phyloP scores from a whole-genome alignment of 2,888 invertebrate species.

The Mesoligia furuncula region DNA sequence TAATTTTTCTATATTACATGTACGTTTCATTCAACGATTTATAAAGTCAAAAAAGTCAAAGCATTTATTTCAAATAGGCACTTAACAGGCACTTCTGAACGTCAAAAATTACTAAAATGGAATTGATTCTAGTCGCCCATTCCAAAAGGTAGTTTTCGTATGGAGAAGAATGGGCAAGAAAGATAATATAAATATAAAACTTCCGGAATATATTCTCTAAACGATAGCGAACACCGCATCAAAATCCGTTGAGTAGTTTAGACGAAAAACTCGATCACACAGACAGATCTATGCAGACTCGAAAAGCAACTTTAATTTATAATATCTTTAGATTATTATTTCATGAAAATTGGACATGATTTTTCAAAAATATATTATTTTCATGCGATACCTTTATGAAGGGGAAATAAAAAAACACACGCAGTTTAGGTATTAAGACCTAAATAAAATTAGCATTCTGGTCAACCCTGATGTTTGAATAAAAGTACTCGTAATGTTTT shows the following conservation, averaged over 20 bases:
- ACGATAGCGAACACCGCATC: too few species aligned
- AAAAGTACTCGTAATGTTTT: background rate
- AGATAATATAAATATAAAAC: too few species aligned
- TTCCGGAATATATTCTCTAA: background rate
- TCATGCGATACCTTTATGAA: background rate
- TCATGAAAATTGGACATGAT: background rate
- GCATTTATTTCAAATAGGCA: too few species aligned
- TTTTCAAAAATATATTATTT: background rate
- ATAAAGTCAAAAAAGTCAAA: too few species aligned
- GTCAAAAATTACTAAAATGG: too few species aligned
- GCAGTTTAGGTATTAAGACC: conserved; percentile 6
- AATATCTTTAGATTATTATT: background rate
- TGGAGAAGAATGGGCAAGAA: too few species aligned
- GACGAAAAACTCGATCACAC: background rate
- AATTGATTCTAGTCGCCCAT: too few species aligned
- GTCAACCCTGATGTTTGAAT: background rate
- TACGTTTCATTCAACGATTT: background rate
- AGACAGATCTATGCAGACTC: background rate
- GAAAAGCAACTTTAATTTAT: background rate
- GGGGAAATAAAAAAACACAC: conserved; percentile 2
- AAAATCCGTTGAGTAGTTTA: background rate
- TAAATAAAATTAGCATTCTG: conserved; percentile 16
- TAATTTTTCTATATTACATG: background rate
- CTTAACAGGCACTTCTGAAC: too few species aligned
- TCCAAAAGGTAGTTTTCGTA: too few species aligned